phyloP scores from a whole-genome alignment of 2,888 invertebrate genomes.

The Hydraecia micacea region DNA sequence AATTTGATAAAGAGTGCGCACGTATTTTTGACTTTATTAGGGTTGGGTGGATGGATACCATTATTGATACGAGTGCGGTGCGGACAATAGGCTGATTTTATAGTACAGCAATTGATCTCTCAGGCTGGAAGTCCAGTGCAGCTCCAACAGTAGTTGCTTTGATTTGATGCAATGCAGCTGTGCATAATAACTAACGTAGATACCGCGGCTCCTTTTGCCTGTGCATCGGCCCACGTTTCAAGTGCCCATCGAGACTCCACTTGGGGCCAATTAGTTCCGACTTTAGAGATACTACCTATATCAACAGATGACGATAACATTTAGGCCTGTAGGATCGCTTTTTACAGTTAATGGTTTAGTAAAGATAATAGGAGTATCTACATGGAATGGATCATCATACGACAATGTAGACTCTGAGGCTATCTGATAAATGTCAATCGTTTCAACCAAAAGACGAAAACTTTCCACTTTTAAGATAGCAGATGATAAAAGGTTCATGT shows the following conservation, averaged over 20 bases:
- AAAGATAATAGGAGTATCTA: conserved; percentile 30
- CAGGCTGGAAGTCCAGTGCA: conserved; percentile 50
- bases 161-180: conserved; percentile 84
- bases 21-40: conserved; percentile 22
- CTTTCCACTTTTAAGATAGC: conserved; percentile 55
- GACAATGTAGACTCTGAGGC: conserved; percentile 30
- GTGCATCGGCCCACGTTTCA: conserved; percentile 61
- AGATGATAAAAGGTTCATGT: conserved; percentile 46
- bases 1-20: conserved; percentile 30
- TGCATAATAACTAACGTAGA: conserved; percentile 66
- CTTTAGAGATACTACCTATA: conserved; percentile 64
- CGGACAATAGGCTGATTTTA: conserved; percentile 46
- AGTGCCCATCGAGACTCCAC: conserved; percentile 77
- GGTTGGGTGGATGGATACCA: conserved; percentile 1
- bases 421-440: conserved; percentile 35
- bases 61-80: conserved; percentile 22
- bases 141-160: conserved; percentile 77
- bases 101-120: conserved; percentile 50
- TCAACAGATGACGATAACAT: conserved; percentile 51
- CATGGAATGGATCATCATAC: conserved; percentile 14
- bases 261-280: conserved; percentile 83
- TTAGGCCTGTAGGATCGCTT: conserved; percentile 22
- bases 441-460: conserved; percentile 34
- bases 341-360: conserved; percentile 40
- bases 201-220: conserved; percentile 63